These are phyloP conservation scores for Gavialis gangeticus DNA, from an alignment of 2,113 vertebrate species.

Conservation along the genomic window DNA sequence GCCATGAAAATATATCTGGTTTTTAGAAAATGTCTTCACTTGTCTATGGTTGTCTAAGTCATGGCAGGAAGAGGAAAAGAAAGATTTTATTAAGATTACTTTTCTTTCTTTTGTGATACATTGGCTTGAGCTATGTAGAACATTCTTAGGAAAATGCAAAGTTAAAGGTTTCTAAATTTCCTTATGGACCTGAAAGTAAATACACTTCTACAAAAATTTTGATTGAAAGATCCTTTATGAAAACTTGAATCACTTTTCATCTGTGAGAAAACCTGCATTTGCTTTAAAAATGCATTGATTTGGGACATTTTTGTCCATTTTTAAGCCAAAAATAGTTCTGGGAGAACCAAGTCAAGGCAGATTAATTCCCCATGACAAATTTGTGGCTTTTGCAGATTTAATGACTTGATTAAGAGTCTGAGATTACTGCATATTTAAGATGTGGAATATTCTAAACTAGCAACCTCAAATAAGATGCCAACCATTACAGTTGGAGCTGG, in stretches of 20 bases:
- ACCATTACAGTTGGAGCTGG: not conserved
- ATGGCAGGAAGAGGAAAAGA: not conserved
- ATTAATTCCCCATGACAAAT: not conserved
- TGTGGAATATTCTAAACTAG: not conserved
- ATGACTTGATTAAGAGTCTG: not conserved
- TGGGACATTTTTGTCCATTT: not conserved
- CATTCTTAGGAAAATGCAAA: slow-evolving; percentile 40
- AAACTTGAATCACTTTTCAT: not conserved
- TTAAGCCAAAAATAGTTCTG: not conserved
- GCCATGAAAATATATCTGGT: slow-evolving; percentile 33
- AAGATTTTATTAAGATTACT: too few species aligned
- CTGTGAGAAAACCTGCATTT: not conserved
- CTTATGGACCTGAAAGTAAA: not conserved
- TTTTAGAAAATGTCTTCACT: slow-evolving; percentile 52
- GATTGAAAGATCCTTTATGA: slow-evolving; percentile 7
- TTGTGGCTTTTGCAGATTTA: not conserved
- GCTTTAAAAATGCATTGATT: not conserved
- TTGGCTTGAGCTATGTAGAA: slow-evolving; percentile 1
- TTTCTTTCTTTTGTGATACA: not conserved
- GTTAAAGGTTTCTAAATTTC: not conserved
- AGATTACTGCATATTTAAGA: not conserved
- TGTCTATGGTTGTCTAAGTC: slow-evolving; percentile 12
- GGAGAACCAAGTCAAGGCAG: not conserved
- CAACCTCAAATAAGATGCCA: not conserved
- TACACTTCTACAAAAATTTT: not conserved